Evolutionary conservation across 2,797 vertebrate species (phyloP), one percentile per base, ranked within the genome.

Genomic region (Enteromius unitaeniatus): DNA sequence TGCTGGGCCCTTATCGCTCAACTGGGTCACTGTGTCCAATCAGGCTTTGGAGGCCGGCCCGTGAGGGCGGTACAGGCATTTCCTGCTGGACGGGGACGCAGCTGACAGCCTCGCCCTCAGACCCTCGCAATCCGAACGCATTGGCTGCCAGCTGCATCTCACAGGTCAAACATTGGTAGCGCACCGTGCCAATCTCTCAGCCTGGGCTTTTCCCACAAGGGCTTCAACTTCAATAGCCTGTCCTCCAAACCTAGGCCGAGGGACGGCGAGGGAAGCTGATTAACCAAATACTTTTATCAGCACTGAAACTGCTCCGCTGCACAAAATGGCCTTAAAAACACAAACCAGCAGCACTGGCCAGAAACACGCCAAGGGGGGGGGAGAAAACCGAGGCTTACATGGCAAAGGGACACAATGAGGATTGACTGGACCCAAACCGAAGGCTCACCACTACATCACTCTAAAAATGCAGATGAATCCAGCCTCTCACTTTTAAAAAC

Each of bases 281-380:
- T 95, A 96, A 94, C 94, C 94, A 96, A 95, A 96, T 95, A 95
- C 95, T 94, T 95, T 95, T 96, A 96, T 95, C 95, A 95, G 94
- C 91, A 91, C 91, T 91, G 89, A 94, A 95, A 95, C 93, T 87
- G 88, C 91, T 92, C 91, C 87, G 90, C 91, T 87, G 88, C 92
- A 93, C 92, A 93, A 94, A 79, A 94, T 89, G 91, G 92, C 93
- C 93, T 94, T 92, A 94, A 94, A 87, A 81, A 86, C 78, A 82
- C 79, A 83, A 77, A 73, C 65, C 72, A 72, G 83, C 68, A 85
- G 55, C 19, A 82, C 78, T 76, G 53, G 88, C 88, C 88, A 89
- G 79, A 90, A 89, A 86, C 80, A 62, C 64, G 77, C 67, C 77
- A 76, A 73, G 31, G 81, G 34, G 58, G 74, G 80, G 62, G 81